phyloP scores from a whole-genome alignment of 2,888 invertebrate genomes.

The Vanessa cardui region DNA sequence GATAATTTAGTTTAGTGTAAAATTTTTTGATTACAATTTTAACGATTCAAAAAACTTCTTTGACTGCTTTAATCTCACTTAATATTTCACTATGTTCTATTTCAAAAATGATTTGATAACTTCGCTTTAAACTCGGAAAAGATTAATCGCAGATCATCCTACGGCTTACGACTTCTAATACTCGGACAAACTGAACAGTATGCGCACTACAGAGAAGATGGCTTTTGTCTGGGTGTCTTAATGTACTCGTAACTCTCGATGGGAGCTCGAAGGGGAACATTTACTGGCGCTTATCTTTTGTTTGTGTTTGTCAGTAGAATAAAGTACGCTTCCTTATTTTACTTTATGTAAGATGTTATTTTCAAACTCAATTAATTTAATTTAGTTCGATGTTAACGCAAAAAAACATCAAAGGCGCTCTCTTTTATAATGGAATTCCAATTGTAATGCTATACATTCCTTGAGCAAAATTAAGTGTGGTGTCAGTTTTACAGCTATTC shows the following conservation, averaged over 20 bases:
- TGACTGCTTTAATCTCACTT: no score
- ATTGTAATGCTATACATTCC: neutral
- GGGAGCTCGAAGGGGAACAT: constrained; percentile 8
- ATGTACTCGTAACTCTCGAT: neutral
- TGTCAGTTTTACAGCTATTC: neutral
- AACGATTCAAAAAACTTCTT: no score
- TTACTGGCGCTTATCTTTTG: constrained; percentile 6
- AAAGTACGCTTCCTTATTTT: neutral
- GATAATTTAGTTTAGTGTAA: no score
- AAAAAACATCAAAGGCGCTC: no score
- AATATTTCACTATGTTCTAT: no score
- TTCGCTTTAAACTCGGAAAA: neutral
- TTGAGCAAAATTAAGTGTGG: neutral
- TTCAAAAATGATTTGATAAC: no score
- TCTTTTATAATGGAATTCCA: neutral
- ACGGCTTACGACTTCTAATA: neutral
- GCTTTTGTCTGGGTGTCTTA: constrained; percentile 2
- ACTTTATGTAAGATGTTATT: no score
- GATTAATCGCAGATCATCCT: neutral
- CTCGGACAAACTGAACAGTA: constrained; percentile 2
- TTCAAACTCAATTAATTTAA: no score
- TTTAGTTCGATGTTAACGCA: no score
- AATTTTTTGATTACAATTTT: no score
- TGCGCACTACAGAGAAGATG: neutral
- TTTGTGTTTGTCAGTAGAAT: constrained; percentile 3